A percentile compares a stretch with the other conserved stretches of the same genome.
These are phyloP conservation scores for Brevipalpus yothersi DNA, from an alignment of 1,140 invertebrate species.

Conservation along the genomic window DNA sequence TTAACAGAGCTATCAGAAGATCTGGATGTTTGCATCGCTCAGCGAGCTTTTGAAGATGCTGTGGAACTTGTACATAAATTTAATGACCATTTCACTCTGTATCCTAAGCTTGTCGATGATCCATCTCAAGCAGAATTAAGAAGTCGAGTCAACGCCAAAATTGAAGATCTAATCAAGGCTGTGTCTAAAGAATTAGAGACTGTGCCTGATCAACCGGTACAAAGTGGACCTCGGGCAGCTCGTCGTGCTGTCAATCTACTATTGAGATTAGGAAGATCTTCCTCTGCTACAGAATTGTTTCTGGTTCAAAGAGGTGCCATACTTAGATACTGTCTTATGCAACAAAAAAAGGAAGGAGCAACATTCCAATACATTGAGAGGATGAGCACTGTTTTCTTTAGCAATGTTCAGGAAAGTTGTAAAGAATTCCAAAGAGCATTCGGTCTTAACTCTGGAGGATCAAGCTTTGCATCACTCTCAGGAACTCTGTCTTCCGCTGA, in stretches of 20 bases:
- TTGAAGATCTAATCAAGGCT: constrained; percentile 50
- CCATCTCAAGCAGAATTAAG: constrained; percentile 5
- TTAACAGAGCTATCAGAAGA: constrained; percentile 73
- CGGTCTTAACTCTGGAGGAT: constrained; percentile 10
- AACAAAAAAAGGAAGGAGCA: constrained; percentile 57
- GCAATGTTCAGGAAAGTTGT: constrained; percentile 57
- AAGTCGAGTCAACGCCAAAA: constrained; percentile 40
- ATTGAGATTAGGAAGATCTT: constrained; percentile 47
- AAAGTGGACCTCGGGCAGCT: constrained; percentile 71
- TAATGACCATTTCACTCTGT: constrained; percentile 15
- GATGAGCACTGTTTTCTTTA: constrained; percentile 62
- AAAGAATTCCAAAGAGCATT: constrained; percentile 62
- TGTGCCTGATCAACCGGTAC: constrained; percentile 57
- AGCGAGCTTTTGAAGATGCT: constrained; percentile 85
- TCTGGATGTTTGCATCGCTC: constrained; percentile 85
- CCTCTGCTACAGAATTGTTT: constrained; percentile 56
- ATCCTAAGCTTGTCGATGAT: constrained; percentile 11
- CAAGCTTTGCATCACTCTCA: background rate
- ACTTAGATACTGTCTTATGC: constrained; percentile 51
- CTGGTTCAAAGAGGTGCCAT: constrained; percentile 55
- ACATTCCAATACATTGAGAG: constrained; percentile 58
- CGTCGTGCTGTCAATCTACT: constrained; percentile 61
- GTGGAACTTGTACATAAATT: constrained; percentile 48
- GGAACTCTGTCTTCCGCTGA: background rate
- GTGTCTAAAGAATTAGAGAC: constrained; percentile 66